Base-by-base conservation (phyloP, 2,113 vertebrate species). In the Phalacrocorax aristotelis region DNA sequence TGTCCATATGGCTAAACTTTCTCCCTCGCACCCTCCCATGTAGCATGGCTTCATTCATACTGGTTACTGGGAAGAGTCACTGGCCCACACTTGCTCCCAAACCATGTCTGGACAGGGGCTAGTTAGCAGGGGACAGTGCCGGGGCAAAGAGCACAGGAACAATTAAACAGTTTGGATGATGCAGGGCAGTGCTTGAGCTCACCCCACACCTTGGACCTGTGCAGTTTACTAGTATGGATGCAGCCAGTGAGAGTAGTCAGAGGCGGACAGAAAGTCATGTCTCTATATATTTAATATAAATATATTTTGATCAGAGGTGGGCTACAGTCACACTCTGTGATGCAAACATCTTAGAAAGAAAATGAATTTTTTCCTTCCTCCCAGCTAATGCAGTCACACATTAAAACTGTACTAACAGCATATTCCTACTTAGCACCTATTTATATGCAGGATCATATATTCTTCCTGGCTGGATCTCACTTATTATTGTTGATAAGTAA, bases 1-100 rank as follows among this genome's bases (percentile, higher is more conserved):
- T 22, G 66, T 80, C 90, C 95, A 93, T 83, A 95, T 88, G 93
- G 70, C 66, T 54, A 7, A 71, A 79, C 19, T 80, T 85, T 85
- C 74, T 82, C 48, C 74, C 49, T 65, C 7, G 0, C 61, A 61
- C 40, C 44, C 48, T 89, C 65, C 23, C 66, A 79, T 49, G 20
- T 11, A 65, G 19, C 6, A 2, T 48, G 70, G 78, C 46, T 88
- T 80, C 66, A 51, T 79, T 83, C 61, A 49, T 23, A 44, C 18
- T 46, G 30, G 70, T 94, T 51, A 16, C 23, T 49, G 34, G 32
- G 30, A 91, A 80, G 27, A 72, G 36, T 10, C 38, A 3, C n/a
- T 44, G 44, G 62, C 34, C 38, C 49, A 15, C 4, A 10, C 23
- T 65, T 17, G 15, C 17, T 82, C n/a, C 52, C 25, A 48, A 46